Conservation (phyloP, 2,113 vertebrate species). For the Rhynchomys soricoides region DNA sequence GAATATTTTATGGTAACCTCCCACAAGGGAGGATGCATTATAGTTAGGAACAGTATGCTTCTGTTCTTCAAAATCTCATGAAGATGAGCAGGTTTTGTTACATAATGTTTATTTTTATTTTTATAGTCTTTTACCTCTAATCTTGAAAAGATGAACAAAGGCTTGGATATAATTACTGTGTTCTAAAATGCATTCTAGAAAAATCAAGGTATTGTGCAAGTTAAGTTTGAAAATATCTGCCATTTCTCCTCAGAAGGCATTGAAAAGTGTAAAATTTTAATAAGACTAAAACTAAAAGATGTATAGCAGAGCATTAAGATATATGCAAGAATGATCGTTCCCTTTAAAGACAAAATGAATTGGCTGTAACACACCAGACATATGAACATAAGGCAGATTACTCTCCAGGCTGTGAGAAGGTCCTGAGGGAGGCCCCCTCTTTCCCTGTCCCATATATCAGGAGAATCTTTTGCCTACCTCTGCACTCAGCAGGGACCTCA, state of each 20-base stretch:
- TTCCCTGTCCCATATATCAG: slow-evolving; percentile 73
- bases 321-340: slow-evolving; percentile 68
- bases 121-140: no score
- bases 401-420: slow-evolving; percentile 76
- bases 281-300: slow-evolving; percentile 31
- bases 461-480: slow-evolving; percentile 61
- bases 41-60: not conserved
- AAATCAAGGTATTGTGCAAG: not conserved
- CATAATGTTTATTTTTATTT: not conserved
- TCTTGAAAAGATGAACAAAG: not conserved
- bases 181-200: not conserved
- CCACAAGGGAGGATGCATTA: not conserved
- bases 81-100: slow-evolving; percentile 1
- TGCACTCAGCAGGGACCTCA: slow-evolving; percentile 63
- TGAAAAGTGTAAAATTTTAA: slow-evolving; percentile 38
- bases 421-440: slow-evolving; percentile 75
- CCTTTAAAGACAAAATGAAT: slow-evolving; percentile 84
- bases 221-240: slow-evolving; percentile 36
- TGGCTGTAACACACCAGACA: slow-evolving; percentile 83
- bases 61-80: not conserved
- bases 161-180: not conserved
- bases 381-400: slow-evolving; percentile 82
- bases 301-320: slow-evolving; percentile 35
- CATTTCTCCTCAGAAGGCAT: not conserved
- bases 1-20: not conserved